Evolutionary conservation across 1,140 invertebrate species (phyloP).

Genomic region (Cyclargus thomasi): DNA sequence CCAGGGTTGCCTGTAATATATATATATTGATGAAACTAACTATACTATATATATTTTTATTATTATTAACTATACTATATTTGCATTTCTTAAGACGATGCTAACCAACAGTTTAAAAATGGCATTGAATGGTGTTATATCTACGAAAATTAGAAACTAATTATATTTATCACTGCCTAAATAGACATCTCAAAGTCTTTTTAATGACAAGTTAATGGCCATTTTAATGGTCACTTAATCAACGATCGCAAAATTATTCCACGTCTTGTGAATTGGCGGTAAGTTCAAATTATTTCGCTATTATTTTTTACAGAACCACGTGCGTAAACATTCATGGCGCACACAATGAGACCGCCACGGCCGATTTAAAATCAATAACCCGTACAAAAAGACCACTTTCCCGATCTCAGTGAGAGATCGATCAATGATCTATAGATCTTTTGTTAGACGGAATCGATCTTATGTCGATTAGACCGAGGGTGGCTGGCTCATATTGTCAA

Average conservation of each 20-base stretch:
- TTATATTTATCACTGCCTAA: neutral
- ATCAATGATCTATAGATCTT: constrained; percentile 66
- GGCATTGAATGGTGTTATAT: too few species aligned
- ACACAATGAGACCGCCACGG: constrained; percentile 46
- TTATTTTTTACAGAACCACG: constrained; percentile 29
- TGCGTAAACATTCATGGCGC: constrained; percentile 39
- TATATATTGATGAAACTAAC: too few species aligned
- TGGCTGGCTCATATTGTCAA: constrained; percentile 40
- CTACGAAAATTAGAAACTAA: too few species aligned
- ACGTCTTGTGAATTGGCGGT: neutral
- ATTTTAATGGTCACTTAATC: neutral
- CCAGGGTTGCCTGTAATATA: too few species aligned
- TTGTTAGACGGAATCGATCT: constrained; percentile 61
- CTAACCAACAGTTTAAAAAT: too few species aligned
- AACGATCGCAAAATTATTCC: neutral
- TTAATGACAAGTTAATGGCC: neutral
- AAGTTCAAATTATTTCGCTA: constrained; percentile 13
- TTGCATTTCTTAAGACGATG: too few species aligned
- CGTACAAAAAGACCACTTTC: constrained; percentile 60
- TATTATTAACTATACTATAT: too few species aligned
- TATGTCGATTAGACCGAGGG: constrained; percentile 52
- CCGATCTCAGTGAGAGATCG: constrained; percentile 64
- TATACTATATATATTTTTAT: too few species aligned
- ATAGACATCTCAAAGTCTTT: neutral
- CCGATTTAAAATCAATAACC: constrained; percentile 67